These are phyloP conservation scores for Pseudomyrmex dendroicus DNA, from an alignment of 1,140 invertebrate species.

Conservation along the genomic window DNA sequence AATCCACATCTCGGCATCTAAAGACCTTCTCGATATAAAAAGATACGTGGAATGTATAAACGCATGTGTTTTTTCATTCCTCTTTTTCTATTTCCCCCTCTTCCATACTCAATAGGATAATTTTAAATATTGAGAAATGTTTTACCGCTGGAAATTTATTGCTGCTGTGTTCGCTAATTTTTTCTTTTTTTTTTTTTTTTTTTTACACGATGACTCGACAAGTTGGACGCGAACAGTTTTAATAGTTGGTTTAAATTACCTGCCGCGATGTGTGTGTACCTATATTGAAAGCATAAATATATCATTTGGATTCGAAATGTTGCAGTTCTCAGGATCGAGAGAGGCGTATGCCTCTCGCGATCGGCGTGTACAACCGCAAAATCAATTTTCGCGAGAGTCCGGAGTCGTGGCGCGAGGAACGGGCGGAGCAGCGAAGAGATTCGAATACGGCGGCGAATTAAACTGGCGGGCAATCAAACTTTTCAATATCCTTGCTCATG, in stretches of 20 bases:
- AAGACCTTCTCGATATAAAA: not conserved
- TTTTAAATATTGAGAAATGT: too few relatives aligned
- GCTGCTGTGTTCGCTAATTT: too few relatives aligned
- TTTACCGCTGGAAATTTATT: too few relatives aligned
- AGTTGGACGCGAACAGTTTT: too few relatives aligned
- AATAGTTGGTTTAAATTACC: not conserved
- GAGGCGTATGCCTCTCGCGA: not conserved
- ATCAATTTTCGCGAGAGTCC: conserved; percentile 66
- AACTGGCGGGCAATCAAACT: conserved; percentile 71
- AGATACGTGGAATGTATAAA: not conserved
- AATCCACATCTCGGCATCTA: not conserved
- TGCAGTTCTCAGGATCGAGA: conserved; percentile 6
- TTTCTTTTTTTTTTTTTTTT: too few relatives aligned
- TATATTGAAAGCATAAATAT: not conserved
- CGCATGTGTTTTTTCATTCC: not conserved
- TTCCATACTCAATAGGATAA: too few relatives aligned
- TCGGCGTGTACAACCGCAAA: conserved; percentile 56
- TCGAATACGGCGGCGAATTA: conserved; percentile 65
- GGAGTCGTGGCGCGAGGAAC: conserved; percentile 9
- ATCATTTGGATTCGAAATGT: conserved; percentile 18
- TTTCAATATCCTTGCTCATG: conserved; percentile 71
- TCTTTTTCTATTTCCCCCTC: too few relatives aligned
- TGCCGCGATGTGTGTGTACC: too few relatives aligned
- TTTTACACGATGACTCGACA: too few relatives aligned
- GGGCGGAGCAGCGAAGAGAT: not conserved